Percentiles rank a stretch among this genome's conserved stretches.
These are phyloP conservation scores for Sciaenops ocellatus DNA, from an alignment of 2,797 vertebrate species.

Conservation along the genomic window DNA sequence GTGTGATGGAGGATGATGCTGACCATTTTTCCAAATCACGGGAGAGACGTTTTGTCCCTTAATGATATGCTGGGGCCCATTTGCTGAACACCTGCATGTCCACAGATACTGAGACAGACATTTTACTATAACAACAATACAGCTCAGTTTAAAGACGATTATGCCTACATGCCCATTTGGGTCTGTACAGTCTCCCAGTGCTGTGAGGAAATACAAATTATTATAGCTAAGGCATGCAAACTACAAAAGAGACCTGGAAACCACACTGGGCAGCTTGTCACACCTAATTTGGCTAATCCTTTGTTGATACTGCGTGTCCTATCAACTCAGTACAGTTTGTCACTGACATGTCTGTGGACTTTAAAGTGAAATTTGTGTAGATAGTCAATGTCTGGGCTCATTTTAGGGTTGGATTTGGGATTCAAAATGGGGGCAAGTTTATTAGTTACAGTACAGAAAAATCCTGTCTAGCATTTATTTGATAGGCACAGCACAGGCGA, in stretches of 20 bases:
- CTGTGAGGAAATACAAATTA: conserved; percentile 32
- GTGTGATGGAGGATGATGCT: conserved; percentile 10
- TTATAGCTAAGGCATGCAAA: conserved; percentile 25
- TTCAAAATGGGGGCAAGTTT: conserved; percentile 10
- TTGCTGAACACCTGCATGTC: conserved; percentile 3
- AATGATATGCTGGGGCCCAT: conserved; percentile 6
- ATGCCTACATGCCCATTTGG: not conserved
- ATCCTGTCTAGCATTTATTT: not conserved
- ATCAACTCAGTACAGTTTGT: conserved; percentile 26
- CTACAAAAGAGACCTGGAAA: conserved; percentile 38
- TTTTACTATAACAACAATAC: conserved; percentile 13
- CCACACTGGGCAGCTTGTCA: conserved; percentile 40
- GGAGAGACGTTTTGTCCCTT: not conserved
- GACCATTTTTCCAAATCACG: conserved; percentile 31
- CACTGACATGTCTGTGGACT: conserved; percentile 1
- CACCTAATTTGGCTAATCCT: conserved; percentile 54
- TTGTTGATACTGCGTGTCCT: conserved; percentile 38
- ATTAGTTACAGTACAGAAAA: not conserved
- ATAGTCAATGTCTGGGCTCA: not conserved
- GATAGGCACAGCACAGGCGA: not conserved
- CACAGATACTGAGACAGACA: conserved; percentile 1
- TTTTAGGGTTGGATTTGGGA: conserved; percentile 23
- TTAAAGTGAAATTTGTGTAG: conserved; percentile 21
- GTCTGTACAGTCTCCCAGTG: conserved; percentile 7
- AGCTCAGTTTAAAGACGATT: conserved; percentile 14